Conservation (phyloP, 1,140 invertebrate genomes). For the Zaprionus kolodkinae region DNA sequence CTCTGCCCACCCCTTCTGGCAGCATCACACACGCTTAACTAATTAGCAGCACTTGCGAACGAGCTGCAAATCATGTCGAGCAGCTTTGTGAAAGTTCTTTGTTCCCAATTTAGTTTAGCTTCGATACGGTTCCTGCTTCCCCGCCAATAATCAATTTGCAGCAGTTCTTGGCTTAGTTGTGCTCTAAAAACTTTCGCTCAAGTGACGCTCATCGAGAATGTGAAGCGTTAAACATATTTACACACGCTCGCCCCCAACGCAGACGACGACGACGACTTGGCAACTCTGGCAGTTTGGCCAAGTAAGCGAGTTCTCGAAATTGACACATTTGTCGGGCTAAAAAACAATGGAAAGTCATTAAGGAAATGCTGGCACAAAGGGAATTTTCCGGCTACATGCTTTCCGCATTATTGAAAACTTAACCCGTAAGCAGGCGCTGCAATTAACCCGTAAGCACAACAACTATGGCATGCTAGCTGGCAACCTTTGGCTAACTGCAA, state of each 20-base stretch:
- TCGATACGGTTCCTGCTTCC: not conserved
- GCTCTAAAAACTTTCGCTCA: constrained; percentile 42
- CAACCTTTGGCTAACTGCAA: constrained; percentile 29
- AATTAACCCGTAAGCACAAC: constrained; percentile 58
- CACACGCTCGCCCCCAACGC: constrained; percentile 20
- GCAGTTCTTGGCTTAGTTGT: constrained; percentile 17
- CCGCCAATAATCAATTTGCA: constrained; percentile 9
- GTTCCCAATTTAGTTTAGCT: constrained; percentile 23
- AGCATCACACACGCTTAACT: not conserved
- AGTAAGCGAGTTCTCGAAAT: constrained; percentile 50
- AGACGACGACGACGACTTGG: constrained; percentile 17
- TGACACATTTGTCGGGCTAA: constrained; percentile 44
- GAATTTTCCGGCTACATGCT: constrained; percentile 50
- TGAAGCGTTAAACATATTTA: constrained; percentile 57
- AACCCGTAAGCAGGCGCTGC: constrained; percentile 63
- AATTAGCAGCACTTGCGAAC: constrained; percentile 21
- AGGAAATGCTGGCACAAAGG: constrained; percentile 66
- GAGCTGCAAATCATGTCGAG: constrained; percentile 25
- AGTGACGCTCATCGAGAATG: constrained; percentile 37
- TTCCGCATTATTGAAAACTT: constrained; percentile 77
- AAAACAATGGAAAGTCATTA: constrained; percentile 71
- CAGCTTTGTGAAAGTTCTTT: constrained; percentile 30
- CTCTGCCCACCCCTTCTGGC: not conserved
- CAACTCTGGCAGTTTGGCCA: constrained; percentile 34
- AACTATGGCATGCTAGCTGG: constrained; percentile 11